These are phyloP conservation scores for Odontocerum albicorne DNA, from an alignment of 2,888 invertebrate genomes.

Conservation along the genomic window DNA sequence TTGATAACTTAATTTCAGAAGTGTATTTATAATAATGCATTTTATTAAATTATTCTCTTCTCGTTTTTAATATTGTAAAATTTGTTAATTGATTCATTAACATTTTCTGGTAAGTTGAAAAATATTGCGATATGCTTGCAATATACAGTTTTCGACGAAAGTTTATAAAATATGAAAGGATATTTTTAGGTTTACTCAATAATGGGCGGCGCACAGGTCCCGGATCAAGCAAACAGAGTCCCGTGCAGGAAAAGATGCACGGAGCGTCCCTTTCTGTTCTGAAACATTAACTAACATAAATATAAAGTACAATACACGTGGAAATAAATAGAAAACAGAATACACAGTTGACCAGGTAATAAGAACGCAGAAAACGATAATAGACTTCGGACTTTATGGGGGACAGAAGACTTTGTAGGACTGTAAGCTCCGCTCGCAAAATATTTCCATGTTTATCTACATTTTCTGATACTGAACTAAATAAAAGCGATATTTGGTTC, in stretches of 20 bases:
- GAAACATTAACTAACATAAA: conserved; percentile 23
- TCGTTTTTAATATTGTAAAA: too few relatives aligned
- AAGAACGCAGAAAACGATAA: conserved; percentile 36
- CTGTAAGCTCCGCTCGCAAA: conserved; percentile 18
- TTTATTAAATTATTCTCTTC: too few relatives aligned
- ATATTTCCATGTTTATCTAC: conserved; percentile 14
- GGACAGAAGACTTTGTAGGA: conserved; percentile 19
- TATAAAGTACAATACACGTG: conserved; percentile 18
- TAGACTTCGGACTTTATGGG: conserved; percentile 35
- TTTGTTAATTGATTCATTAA: too few relatives aligned
- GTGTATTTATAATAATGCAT: too few relatives aligned
- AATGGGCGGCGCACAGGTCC: conserved; percentile 21
- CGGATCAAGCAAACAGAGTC: conserved; percentile 14
- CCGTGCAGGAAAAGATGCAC: conserved; percentile 31
- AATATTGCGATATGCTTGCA: too few relatives aligned
- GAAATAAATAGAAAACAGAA: conserved; percentile 33
- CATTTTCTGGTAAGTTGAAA: too few relatives aligned
- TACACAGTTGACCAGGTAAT: conserved; percentile 34
- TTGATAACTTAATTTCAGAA: too few relatives aligned
- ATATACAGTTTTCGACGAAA: too few relatives aligned
- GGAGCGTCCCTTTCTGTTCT: conserved; percentile 6
- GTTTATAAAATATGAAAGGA: too few relatives aligned
- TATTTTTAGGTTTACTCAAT: too few relatives aligned
- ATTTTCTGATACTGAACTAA: conserved; percentile 27
- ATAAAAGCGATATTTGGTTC: too few relatives aligned